Conservation (phyloP, 2,113 vertebrate genomes). For the Sander lucioperca region DNA sequence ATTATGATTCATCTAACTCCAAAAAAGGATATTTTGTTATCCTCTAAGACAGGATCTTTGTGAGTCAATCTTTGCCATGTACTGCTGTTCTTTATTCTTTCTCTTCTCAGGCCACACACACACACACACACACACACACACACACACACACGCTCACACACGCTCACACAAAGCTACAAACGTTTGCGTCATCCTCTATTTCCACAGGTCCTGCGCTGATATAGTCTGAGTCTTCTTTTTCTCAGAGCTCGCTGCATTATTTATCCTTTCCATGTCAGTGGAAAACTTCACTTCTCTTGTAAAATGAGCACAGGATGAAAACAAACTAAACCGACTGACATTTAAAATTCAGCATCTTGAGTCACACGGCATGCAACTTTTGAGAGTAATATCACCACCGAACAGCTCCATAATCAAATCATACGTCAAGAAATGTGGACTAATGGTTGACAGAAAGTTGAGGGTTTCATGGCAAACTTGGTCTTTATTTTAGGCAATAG, state of each 20-base stretch:
- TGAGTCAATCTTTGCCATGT: too few relatives aligned
- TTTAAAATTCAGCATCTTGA: slow-evolving; percentile 14
- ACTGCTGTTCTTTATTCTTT: too few relatives aligned
- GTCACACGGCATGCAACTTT: background rate
- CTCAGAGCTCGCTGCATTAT: slow-evolving; percentile 32
- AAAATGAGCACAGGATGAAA: slow-evolving; percentile 4
- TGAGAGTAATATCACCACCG: background rate
- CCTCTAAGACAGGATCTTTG: too few relatives aligned
- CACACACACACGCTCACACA: slow-evolving; percentile 10
- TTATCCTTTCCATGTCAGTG: background rate
- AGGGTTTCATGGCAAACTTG: too few relatives aligned
- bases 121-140: background rate
- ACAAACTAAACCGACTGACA: background rate
- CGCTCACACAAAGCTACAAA: slow-evolving; percentile 1
- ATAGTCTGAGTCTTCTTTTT: too few relatives aligned
- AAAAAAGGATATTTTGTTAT: slow-evolving; percentile 1
- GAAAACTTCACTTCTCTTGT: slow-evolving; percentile 10
- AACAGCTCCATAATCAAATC: background rate
- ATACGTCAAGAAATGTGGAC: background rate
- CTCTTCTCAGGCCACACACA: too few relatives aligned
- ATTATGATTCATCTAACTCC: slow-evolving; percentile 34
- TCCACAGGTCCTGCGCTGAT: slow-evolving; percentile 17
- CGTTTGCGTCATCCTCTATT: slow-evolving; percentile 54
- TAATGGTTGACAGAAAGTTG: too few relatives aligned
- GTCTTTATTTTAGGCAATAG: too few relatives aligned